phyloP scores from a whole-genome alignment of 2,113 vertebrate genomes.

The Oncorhynchus keta region DNA sequence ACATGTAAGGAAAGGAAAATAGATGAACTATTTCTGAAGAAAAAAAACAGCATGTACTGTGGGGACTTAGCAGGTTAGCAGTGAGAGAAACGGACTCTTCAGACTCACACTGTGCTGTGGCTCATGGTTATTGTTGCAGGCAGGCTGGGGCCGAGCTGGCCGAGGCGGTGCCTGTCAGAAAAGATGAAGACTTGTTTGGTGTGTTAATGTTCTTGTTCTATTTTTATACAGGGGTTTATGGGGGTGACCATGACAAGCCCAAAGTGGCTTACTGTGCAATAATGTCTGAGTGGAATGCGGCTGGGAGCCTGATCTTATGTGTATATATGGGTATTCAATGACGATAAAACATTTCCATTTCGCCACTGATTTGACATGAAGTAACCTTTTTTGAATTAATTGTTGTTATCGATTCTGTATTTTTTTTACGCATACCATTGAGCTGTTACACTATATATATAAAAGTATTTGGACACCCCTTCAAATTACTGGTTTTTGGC shows the following conservation, averaged over 20 bases:
- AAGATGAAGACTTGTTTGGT: conserved; percentile 77
- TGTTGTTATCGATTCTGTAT: conserved; percentile 10
- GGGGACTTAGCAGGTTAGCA: conserved; percentile 38
- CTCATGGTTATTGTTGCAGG: conserved; percentile 53
- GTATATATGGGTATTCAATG: conserved; percentile 71
- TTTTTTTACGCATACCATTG: conserved; percentile 71
- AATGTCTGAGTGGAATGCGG: conserved; percentile 82
- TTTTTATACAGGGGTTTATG: conserved; percentile 83
- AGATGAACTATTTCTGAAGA: conserved; percentile 32
- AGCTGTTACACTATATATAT: conserved; percentile 70
- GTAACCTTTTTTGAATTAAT: conserved; percentile 53
- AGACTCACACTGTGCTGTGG: conserved; percentile 50
- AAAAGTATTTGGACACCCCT: no score
- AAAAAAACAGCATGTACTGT: conserved; percentile 41
- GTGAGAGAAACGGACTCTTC: conserved; percentile 46
- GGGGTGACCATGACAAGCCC: conserved; percentile 83
- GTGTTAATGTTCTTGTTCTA: conserved; percentile 83
- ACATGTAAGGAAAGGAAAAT: conserved; percentile 21
- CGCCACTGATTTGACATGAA: conserved; percentile 56
- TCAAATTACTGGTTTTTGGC: no score
- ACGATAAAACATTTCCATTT: conserved; percentile 68
- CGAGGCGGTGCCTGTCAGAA: conserved; percentile 65
- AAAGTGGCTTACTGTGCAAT: conserved; percentile 93
- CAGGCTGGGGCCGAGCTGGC: conserved; percentile 52
- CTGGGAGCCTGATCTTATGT: conserved; percentile 74